Base-by-base conservation (phyloP, 2,797 vertebrate species). In the Ispidina lecontei region DNA sequence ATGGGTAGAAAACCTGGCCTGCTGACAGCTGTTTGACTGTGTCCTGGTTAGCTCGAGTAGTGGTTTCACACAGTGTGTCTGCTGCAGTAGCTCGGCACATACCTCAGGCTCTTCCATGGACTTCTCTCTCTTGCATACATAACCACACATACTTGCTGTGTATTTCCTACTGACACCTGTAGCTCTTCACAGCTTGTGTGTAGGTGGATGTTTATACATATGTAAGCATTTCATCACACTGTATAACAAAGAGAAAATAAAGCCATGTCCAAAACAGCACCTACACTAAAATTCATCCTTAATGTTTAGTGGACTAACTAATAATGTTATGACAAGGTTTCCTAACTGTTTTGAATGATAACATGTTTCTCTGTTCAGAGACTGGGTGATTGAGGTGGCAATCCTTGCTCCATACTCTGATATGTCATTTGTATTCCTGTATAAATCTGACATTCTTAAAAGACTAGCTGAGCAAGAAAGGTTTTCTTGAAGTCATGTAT, bases 1-100 rank as follows among this genome's bases (percentile, higher is more conserved):
- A 92, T 86, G 93, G 73, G 25, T 91, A 93, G 59, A 87, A 87
- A 91, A 76, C 46, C 86, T 95, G 87, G 58, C 82, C 67, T 20
- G 65, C 79, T 83, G 71, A 64, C 69, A 78, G 63, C 83, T 83
- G 26, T 76, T 87, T 84, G 86, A 47, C 70, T 64, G 11, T 19
- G 14, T 33, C 47, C 54, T 82, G 71, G n/a, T 84, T 91, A 71
- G 52, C 82, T 62, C 26, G 31, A 95, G 89, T 35, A 51, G 5
- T n/a, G 46, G 39, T 62, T 87, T 94, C 79, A 20, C 60, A 11
- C 22, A 37, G 43, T 33, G 43, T 5, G 10, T 28, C 60, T 80
- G 15, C 60, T 25, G 9, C 18, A 55, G 33, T 0, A 0, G 15
- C 71, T 79, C 1, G 0, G 25, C 29, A 18, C 33, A 5, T 10